These are phyloP conservation scores for Aspidoscelis tigris DNA, from an alignment of 2,113 vertebrate species.

Conservation along the genomic window DNA sequence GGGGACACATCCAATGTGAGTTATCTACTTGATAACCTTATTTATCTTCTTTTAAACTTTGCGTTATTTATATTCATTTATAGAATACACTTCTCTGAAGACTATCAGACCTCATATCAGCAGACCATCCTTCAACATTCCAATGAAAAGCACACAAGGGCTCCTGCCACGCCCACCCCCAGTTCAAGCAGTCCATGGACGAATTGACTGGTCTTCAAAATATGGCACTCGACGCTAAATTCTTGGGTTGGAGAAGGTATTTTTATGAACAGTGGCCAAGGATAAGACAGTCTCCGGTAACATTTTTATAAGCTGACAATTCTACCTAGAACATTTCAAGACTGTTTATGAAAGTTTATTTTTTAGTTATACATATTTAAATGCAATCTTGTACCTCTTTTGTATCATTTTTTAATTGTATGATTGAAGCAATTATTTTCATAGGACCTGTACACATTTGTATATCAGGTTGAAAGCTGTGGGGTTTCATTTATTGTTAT, in stretches of 20 bases:
- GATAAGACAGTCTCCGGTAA: background rate
- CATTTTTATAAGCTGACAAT: slow-evolving; percentile 18
- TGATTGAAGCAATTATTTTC: slow-evolving; percentile 79
- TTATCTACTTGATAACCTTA: too few relatives aligned
- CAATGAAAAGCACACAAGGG: slow-evolving; percentile 80
- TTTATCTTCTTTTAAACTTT: background rate
- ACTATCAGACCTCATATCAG: slow-evolving; percentile 79
- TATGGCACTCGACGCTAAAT: slow-evolving; percentile 83
- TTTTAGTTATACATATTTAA: slow-evolving; percentile 69
- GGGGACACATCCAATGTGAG: too few relatives aligned
- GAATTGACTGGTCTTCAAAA: slow-evolving; percentile 92
- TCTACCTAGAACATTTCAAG: slow-evolving; percentile 60
- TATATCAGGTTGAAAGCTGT: slow-evolving; percentile 72
- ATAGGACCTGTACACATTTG: slow-evolving; percentile 73
- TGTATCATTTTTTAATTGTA: slow-evolving; percentile 75
- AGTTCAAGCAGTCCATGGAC: slow-evolving; percentile 83
- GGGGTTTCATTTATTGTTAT: slow-evolving; percentile 16
- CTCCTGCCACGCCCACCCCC: slow-evolving; percentile 76
- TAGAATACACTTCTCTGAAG: slow-evolving; percentile 89
- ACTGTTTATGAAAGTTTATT: slow-evolving; percentile 57
- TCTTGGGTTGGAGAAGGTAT: fast-evolving
- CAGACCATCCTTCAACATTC: slow-evolving; percentile 74
- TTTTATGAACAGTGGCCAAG: background rate
- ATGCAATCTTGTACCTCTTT: slow-evolving; percentile 71
- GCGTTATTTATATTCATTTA: slow-evolving; percentile 31